Evolutionary conservation across 2,888 invertebrate species (phyloP).

Genomic region (Dryobota labecula): DNA sequence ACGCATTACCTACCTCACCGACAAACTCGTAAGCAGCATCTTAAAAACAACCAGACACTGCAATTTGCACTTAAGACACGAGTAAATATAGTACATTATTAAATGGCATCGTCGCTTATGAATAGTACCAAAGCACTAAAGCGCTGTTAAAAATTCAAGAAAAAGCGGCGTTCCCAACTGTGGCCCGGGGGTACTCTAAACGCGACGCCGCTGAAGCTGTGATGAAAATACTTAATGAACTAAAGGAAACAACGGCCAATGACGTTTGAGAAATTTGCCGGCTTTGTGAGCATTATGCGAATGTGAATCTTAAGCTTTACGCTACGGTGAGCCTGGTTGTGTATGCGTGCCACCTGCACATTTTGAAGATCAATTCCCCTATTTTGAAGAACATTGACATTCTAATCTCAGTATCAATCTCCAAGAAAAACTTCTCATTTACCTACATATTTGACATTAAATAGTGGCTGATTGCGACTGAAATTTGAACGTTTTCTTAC

Average conservation of each 20-base stretch:
- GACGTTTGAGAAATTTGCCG: conserved; percentile 60
- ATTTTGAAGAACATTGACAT: too few relatives aligned
- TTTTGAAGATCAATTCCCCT: background rate
- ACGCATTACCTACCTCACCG: conserved; percentile 38
- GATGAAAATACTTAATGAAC: conserved; percentile 83
- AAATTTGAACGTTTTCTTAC: too few relatives aligned
- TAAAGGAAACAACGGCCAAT: conserved; percentile 70
- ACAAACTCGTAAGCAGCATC: conserved; percentile 36
- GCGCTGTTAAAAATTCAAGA: conserved; percentile 85
- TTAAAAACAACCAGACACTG: conserved; percentile 38
- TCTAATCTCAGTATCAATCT: too few relatives aligned
- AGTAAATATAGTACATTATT: conserved; percentile 57
- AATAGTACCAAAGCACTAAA: conserved; percentile 74
- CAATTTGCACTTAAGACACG: conserved; percentile 54
- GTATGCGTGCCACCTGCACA: background rate
- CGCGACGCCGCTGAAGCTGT: conserved; percentile 72
- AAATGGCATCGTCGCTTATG: conserved; percentile 64
- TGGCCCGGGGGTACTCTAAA: conserved; percentile 80
- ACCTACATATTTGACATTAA: too few relatives aligned
- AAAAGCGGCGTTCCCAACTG: conserved; percentile 81
- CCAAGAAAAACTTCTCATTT: too few relatives aligned
- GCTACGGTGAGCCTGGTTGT: conserved; percentile 1
- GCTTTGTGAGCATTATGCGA: conserved; percentile 37
- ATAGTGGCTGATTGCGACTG: too few relatives aligned
- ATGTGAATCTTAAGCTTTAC: conserved; percentile 30